Conservation (phyloP, 2,113 vertebrate species). For the Lepus europaeus region DNA sequence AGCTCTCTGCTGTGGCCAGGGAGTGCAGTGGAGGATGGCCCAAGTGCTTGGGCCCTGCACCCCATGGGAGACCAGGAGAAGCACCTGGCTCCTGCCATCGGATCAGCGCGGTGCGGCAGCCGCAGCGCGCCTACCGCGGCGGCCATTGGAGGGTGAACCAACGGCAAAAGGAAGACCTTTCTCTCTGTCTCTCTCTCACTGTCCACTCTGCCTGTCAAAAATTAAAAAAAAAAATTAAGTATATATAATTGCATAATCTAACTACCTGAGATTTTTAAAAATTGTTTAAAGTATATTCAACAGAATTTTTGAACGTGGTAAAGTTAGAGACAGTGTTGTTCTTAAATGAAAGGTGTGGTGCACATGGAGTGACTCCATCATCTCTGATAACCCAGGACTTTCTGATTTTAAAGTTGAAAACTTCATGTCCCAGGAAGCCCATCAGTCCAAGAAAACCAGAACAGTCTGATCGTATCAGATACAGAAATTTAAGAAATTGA, state of each 20-base stretch:
- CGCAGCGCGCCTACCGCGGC: no score
- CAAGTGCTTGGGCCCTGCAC: no score
- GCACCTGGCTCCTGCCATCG: no score
- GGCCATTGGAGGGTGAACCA: no score
- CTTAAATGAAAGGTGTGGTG: slow-evolving; percentile 9
- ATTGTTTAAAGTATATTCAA: neutral
- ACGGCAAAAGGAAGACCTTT: no score
- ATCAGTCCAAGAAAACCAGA: neutral
- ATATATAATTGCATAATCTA: neutral
- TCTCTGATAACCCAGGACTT: neutral
- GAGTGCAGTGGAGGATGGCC: no score
- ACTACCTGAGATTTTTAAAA: neutral
- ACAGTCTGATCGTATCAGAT: neutral
- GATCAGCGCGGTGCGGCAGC: no score
- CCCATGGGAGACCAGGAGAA: no score
- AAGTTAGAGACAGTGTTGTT: neutral
- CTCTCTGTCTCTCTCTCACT: no score
- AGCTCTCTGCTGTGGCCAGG: no score
- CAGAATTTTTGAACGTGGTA: neutral
- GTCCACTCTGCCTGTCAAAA: no score
- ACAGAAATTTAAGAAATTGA: slow-evolving; percentile 3
- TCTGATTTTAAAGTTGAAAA: neutral
- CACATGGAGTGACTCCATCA: neutral
- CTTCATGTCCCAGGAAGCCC: neutral
- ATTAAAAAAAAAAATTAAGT: neutral